Evolutionary conservation across 2,888 invertebrate genomes (phyloP).

Genomic region (Cerceris rybyensis): DNA sequence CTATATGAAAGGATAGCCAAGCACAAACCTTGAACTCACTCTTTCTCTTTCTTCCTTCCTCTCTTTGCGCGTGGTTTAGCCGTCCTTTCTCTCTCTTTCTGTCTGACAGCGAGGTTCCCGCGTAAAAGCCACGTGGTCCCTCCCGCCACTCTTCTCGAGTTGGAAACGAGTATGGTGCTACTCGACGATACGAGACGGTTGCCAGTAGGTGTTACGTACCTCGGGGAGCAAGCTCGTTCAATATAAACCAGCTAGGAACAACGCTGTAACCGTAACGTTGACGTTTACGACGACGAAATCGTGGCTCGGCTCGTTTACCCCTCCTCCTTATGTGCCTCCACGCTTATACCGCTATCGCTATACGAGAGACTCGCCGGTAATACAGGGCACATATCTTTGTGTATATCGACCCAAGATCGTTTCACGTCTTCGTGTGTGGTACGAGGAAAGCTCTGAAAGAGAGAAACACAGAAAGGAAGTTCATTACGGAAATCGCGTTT

Average conservation of each 20-base stretch:
- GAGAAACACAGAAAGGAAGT: constrained; percentile 33
- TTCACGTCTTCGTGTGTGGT: constrained; percentile 53
- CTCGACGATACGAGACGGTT: constrained; percentile 67
- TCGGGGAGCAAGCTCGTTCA: constrained; percentile 81
- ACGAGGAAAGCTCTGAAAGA: constrained; percentile 28
- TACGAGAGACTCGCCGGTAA: constrained; percentile 74
- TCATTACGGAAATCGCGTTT: constrained; percentile 37
- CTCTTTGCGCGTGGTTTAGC: too few species aligned
- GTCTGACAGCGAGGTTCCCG: constrained; percentile 69
- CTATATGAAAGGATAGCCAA: constrained; percentile 42
- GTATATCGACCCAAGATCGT: constrained; percentile 68
- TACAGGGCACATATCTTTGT: constrained; percentile 66
- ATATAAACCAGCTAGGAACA: constrained; percentile 81
- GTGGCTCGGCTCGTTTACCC: constrained; percentile 81
- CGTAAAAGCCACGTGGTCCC: constrained; percentile 78
- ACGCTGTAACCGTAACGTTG: constrained; percentile 82
- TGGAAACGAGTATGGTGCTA: constrained; percentile 65
- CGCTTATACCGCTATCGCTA: constrained; percentile 64
- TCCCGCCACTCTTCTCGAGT: constrained; percentile 50
- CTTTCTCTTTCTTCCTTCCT: too few species aligned
- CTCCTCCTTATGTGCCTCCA: constrained; percentile 64
- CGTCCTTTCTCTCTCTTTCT: not conserved
- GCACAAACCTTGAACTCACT: constrained; percentile 58
- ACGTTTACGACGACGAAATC: constrained; percentile 82
- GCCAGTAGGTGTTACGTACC: constrained; percentile 81